Conservation (phyloP, 2,888 invertebrate genomes). For the Tetramorium bicarinatum region DNA sequence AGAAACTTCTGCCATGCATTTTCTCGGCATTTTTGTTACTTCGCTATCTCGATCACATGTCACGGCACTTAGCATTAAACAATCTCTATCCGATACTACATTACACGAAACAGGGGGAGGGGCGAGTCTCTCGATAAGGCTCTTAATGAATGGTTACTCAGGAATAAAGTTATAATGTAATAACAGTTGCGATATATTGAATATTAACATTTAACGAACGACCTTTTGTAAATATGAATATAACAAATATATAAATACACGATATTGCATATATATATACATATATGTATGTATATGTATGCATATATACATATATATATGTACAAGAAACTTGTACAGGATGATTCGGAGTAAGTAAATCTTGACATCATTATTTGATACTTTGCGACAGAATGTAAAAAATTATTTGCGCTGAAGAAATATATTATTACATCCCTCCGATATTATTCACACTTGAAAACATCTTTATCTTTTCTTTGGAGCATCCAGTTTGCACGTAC, state of each 20-base stretch:
- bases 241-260: conserved; percentile 69
- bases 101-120: conserved; percentile 36
- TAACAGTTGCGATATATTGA: conserved; percentile 81
- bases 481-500: background rate
- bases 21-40: conserved; percentile 52
- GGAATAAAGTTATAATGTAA: conserved; percentile 80
- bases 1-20: background rate
- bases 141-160: conserved; percentile 82
- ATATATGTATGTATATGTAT: conserved; percentile 40
- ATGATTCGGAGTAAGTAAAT: conserved; percentile 23
- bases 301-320: conserved; percentile 9
- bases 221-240: conserved; percentile 84
- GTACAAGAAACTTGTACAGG: conserved; percentile 42
- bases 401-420: background rate
- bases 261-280: conserved; percentile 45
- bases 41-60: conserved; percentile 57
- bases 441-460: background rate
- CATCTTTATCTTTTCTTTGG: background rate
- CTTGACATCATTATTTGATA: background rate
- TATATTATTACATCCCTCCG: background rate
- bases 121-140: conserved; percentile 66
- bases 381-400: background rate
- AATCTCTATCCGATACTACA: conserved; percentile 61
- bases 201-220: conserved; percentile 79
- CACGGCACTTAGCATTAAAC: conserved; percentile 58